phyloP scores from a whole-genome alignment of 2,113 vertebrate genomes.

The Rhinoderma darwinii region DNA sequence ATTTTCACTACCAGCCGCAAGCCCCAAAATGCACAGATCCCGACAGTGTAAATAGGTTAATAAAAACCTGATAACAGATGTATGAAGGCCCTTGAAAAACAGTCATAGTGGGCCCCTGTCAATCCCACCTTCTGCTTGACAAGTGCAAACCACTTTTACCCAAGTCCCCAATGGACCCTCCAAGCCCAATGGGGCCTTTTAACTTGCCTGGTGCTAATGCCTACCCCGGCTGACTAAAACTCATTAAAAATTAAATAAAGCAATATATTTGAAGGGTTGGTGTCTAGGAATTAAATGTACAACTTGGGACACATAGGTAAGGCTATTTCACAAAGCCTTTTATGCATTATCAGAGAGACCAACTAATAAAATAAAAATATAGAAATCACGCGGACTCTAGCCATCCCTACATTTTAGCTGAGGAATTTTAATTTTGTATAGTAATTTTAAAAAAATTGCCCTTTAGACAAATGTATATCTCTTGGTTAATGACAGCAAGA shows the following conservation, averaged over 20 bases:
- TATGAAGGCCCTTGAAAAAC: too few relatives aligned
- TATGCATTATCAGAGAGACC: background rate
- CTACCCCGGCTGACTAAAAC: too few relatives aligned
- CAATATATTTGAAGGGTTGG: background rate
- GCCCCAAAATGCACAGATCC: too few relatives aligned
- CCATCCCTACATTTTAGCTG: background rate
- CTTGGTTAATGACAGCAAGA: background rate
- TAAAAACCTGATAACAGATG: too few relatives aligned
- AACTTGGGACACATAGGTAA: background rate
- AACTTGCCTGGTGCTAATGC: background rate
- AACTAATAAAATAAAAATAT: background rate
- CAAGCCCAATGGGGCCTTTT: background rate
- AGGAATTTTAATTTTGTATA: background rate
- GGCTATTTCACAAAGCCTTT: background rate
- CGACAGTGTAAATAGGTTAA: too few relatives aligned
- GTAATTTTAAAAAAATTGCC: background rate
- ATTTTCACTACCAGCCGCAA: too few relatives aligned
- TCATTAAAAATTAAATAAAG: too few relatives aligned
- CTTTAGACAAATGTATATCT: background rate
- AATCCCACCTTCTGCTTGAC: background rate
- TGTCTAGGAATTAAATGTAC: background rate
- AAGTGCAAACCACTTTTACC: background rate
- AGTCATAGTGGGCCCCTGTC: too few relatives aligned
- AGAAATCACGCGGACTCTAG: background rate
- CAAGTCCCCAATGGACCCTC: background rate